Evolutionary conservation across 1,140 invertebrate species (phyloP), one percentile per base, ranked within the genome.

Genomic region (Drosophila mayri): DNA sequence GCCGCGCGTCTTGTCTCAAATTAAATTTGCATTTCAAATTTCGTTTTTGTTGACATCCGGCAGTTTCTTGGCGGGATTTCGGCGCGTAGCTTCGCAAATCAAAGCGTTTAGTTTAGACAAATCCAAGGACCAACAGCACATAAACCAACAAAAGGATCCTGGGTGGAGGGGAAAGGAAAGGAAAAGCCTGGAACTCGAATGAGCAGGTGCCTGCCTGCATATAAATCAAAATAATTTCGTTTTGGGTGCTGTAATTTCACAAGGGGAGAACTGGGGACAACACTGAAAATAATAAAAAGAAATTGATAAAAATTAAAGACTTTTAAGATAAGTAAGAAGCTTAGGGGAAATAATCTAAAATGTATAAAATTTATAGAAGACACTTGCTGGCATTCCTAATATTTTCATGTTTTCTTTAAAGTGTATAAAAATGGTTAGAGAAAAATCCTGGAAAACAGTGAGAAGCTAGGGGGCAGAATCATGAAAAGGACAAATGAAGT

Each of bases 1-100:
- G 54, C 16, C 54, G 43, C 63, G 38, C 70, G 83, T 79, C 84
- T 82, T 76, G 84, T 78, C 85, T 81, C 77, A 90, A 88, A 88
- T 90, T 88, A 90, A 88, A 88, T 88, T 88, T 88, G 85, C 85
- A 88, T 88, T 90, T 90, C 85, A 88, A 88, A 88, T 88, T 88
- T 70, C 72, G 50, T 59, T 76, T 84, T 85, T 80, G 76, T 86
- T 79, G 66, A 87, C 79, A 75, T 44, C 71, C 57, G 47, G n/a
- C 20, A 40, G 22, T 64, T 65, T 14, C 28, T 43, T 61, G 62
- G 38, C 38, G 30, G 18, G 32, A 10, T 22, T 11, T 16, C 9
- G 30, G 1, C 8, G 20, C 18, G 12, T 57, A 35, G 40, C n/a
- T 47, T 61, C 20, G 59, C 74, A 79, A 88, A 88, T 88, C 85